Evolutionary conservation across 2,888 invertebrate species (phyloP).

Genomic region (Caenorhabditis parvicauda): DNA sequence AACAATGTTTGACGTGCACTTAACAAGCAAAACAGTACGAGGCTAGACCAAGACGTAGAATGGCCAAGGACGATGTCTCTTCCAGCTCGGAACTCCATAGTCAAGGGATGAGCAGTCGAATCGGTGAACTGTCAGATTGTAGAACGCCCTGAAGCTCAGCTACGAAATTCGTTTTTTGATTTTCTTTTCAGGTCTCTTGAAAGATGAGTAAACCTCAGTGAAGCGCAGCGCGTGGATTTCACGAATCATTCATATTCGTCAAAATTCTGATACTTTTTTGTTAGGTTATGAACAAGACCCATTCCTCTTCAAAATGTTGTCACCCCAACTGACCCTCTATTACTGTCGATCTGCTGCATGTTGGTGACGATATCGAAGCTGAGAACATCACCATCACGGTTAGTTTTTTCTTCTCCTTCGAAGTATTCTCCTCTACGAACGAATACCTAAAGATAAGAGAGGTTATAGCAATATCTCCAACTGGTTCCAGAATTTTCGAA

Average conservation of each 20-base stretch:
- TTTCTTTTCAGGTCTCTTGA: too few species aligned
- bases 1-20: too few species aligned
- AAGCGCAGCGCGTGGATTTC: too few species aligned
- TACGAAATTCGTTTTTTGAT: too few species aligned
- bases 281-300: neutral
- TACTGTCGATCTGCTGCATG: conserved; percentile 16
- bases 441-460: conserved; percentile 8
- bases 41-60: too few species aligned
- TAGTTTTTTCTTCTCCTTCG: conserved; percentile 28
- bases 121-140: conserved; percentile 21
- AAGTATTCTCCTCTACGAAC: conserved; percentile 27
- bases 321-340: conserved; percentile 10
- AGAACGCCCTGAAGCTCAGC: conserved; percentile 14
- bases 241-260: too few species aligned
- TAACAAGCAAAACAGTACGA: too few species aligned
- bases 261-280: neutral
- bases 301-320: neutral
- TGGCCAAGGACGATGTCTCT: conserved; percentile 22
- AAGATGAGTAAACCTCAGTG: too few species aligned
- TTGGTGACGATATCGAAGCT: conserved; percentile 27
- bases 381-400: conserved; percentile 24
- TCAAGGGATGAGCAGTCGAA: conserved; percentile 21
- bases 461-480: neutral
- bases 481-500: neutral
- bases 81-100: conserved; percentile 20